phyloP scores from a whole-genome alignment of 1,140 invertebrate genomes.

The Propsilocerus akamusi region DNA sequence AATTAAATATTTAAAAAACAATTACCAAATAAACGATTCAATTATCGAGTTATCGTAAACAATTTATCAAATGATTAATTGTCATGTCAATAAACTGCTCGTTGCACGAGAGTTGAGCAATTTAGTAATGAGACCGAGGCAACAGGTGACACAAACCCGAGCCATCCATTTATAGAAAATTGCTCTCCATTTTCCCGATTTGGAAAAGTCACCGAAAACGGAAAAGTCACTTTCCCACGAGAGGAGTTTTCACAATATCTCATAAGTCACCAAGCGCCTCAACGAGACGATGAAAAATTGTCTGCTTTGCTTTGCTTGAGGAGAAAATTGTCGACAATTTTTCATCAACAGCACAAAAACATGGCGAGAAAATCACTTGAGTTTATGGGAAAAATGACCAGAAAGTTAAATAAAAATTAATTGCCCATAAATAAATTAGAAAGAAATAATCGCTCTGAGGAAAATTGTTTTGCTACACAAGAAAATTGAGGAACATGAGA shows the following conservation, averaged over 20 bases:
- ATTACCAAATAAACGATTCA: not conserved
- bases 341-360: not conserved
- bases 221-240: too few species aligned
- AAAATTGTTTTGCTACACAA: too few species aligned
- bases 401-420: too few species aligned
- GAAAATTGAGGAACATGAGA: too few species aligned
- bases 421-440: too few species aligned
- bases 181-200: not conserved
- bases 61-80: constrained; percentile 4
- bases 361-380: not conserved
- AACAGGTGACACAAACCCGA: not conserved
- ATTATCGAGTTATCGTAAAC: constrained; percentile 1
- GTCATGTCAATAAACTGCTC: not conserved
- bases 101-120: too few species aligned
- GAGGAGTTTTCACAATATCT: too few species aligned
- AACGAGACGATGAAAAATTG: not conserved
- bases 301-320: not conserved
- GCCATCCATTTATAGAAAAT: not conserved
- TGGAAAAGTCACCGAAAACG: not conserved
- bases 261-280: not conserved
- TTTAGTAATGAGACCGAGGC: too few species aligned
- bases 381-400: not conserved
- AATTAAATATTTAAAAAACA: not conserved
- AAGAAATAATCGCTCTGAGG: too few species aligned
- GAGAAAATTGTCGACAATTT: not conserved